Evolutionary conservation across 2,888 invertebrate species (phyloP).

Genomic region (Ennomos fuscantarius): DNA sequence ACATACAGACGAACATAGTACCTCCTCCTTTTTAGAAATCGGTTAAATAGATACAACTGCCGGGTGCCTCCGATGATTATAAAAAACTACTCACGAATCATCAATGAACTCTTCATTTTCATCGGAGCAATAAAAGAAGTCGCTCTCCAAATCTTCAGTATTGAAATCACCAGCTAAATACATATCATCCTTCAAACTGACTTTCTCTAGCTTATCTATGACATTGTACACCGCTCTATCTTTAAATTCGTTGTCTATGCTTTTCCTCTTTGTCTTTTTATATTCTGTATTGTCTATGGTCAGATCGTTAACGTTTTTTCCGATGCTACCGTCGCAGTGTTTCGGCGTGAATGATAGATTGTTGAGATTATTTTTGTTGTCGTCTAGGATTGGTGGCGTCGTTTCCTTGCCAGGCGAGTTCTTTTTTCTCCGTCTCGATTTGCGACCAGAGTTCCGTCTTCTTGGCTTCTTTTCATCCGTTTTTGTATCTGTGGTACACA

Average conservation of each 20-base stretch:
- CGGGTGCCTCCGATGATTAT: neutral
- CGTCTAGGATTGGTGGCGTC: constrained; percentile 20
- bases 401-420: constrained; percentile 66
- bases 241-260: constrained; percentile 43
- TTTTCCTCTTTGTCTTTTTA: constrained; percentile 44
- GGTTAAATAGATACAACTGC: too few relatives aligned
- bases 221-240: constrained; percentile 63
- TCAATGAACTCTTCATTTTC: constrained; percentile 68
- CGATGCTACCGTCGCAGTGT: constrained; percentile 57
- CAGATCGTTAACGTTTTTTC: constrained; percentile 73
- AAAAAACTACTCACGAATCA: constrained; percentile 62
- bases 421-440: constrained; percentile 69
- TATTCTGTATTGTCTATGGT: constrained; percentile 47
- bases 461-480: constrained; percentile 64
- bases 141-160: constrained; percentile 66
- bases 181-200: constrained; percentile 70
- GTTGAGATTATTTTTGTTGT: constrained; percentile 49
- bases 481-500: constrained; percentile 35
- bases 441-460: constrained; percentile 67
- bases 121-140: constrained; percentile 67
- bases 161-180: constrained; percentile 70
- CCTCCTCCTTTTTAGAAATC: too few relatives aligned
- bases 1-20: too few relatives aligned
- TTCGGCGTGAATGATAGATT: constrained; percentile 47
- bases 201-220: constrained; percentile 72